phyloP scores from a whole-genome alignment of 2,888 invertebrate species.

The Polietes domitor region DNA sequence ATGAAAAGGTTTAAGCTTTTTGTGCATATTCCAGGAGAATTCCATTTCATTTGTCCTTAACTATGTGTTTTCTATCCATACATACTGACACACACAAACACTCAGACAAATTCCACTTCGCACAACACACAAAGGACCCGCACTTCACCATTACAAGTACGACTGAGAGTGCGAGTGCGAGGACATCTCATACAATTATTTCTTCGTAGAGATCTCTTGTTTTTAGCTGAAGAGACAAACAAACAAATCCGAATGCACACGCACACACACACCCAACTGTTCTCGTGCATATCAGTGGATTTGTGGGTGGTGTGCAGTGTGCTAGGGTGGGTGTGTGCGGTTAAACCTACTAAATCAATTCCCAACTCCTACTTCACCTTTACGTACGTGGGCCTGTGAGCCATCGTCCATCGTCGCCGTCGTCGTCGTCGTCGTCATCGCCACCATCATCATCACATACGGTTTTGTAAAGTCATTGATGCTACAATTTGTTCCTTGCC shows the following conservation, averaged over 20 bases:
- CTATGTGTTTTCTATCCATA: background rate
- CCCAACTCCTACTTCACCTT: background rate
- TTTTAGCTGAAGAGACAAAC: slow-evolving; percentile 6
- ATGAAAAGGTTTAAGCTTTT: slow-evolving; percentile 39
- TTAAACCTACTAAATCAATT: slow-evolving; percentile 25
- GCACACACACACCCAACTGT: slow-evolving; percentile 11
- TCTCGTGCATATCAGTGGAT: background rate
- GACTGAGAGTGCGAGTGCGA: background rate
- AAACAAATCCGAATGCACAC: slow-evolving; percentile 11
- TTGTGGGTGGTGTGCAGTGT: background rate
- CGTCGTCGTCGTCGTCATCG: background rate
- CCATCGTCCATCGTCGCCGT: background rate
- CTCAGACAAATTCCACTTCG: slow-evolving; percentile 15
- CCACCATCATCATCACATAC: background rate
- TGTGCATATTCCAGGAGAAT: slow-evolving; percentile 34
- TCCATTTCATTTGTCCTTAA: slow-evolving; percentile 29
- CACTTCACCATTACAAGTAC: background rate
- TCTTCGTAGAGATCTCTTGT: background rate
- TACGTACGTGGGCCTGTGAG: background rate
- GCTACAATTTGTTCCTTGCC: background rate
- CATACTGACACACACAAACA: background rate
- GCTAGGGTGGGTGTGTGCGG: background rate
- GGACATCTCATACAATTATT: slow-evolving; percentile 9
- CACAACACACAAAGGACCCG: slow-evolving; percentile 16
- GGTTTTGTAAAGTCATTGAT: slow-evolving; percentile 41